A percentile compares a stretch with the other conserved stretches of the same genome.
phyloP scores from a whole-genome alignment of 2,888 invertebrate species.

The Stenotaenia linearis region DNA sequence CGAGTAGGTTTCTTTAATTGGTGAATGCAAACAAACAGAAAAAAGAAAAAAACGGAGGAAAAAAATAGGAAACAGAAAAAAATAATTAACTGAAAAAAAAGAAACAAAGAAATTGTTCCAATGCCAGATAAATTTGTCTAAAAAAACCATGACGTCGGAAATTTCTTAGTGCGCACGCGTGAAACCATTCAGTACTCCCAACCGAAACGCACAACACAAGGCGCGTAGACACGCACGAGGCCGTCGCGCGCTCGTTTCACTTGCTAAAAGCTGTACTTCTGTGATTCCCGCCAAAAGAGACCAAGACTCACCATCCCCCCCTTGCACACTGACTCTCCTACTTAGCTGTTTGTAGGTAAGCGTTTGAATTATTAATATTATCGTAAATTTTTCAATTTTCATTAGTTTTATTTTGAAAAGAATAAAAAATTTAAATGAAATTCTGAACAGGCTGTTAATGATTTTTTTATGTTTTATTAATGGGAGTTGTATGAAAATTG shows the following conservation, averaged over 20 bases:
- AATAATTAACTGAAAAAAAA: neutral
- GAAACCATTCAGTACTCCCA: neutral
- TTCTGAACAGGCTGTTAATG: neutral
- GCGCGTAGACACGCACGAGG: conserved; percentile 6
- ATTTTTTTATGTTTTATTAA: neutral
- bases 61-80: neutral
- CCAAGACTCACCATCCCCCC: neutral
- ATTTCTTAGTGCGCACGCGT: neutral
- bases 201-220: conserved; percentile 7
- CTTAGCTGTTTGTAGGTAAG: neutral
- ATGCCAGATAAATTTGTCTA: neutral
- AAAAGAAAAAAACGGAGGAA: neutral
- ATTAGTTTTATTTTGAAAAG: neutral
- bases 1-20: neutral
- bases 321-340: neutral
- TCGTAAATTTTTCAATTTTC: neutral
- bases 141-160: neutral
- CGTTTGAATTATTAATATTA: neutral
- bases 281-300: conserved; percentile 6
- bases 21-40: neutral
- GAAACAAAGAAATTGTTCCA: neutral
- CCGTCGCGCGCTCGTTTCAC: neutral
- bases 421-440: neutral
- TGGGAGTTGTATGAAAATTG: neutral
- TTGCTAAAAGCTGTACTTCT: neutral